phyloP scores from a whole-genome alignment of 2,888 invertebrate genomes.

The Tricholauxania praeusta region DNA sequence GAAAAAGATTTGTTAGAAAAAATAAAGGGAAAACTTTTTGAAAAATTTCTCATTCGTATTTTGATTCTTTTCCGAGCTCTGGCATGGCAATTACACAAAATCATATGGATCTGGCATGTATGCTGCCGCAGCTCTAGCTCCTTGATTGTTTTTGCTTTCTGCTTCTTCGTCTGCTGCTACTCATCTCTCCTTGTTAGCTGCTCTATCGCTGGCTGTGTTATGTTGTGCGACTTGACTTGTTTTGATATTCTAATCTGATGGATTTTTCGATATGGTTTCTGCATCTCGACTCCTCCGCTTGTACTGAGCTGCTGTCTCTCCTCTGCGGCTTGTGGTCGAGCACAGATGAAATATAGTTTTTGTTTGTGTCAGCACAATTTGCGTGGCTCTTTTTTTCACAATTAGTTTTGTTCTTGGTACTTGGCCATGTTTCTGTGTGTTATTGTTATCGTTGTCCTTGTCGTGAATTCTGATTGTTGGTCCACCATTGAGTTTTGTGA shows the following conservation, averaged over 20 bases:
- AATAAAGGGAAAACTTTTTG: slow-evolving; percentile 39
- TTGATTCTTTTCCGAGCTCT: slow-evolving; percentile 10
- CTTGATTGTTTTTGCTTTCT: not conserved
- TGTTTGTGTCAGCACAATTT: slow-evolving; percentile 28
- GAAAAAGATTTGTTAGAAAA: slow-evolving; percentile 26
- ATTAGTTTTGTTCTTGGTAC: slow-evolving; percentile 6
- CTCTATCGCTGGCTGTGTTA: slow-evolving; percentile 5
- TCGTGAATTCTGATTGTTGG: slow-evolving; percentile 1
- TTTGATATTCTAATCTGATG: slow-evolving; percentile 44
- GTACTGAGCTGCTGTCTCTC: not conserved
- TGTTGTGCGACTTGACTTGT: slow-evolving; percentile 22
- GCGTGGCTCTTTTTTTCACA: not conserved
- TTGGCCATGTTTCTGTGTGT: not conserved
- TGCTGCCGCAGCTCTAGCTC: not conserved
- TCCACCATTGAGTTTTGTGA: not conserved
- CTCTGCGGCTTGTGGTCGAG: slow-evolving; percentile 21
- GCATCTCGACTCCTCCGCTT: not conserved
- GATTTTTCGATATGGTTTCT: slow-evolving; percentile 41
- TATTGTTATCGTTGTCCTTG: too few relatives aligned
- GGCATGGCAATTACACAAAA: slow-evolving; percentile 37
- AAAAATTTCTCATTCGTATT: not conserved
- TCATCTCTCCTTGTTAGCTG: not conserved
- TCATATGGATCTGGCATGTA: slow-evolving; percentile 27
- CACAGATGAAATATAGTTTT: slow-evolving; percentile 29
- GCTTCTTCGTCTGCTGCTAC: not conserved